These are phyloP conservation scores for Microchirus variegatus DNA, from an alignment of 2,797 vertebrate species.

Conservation along the genomic window DNA sequence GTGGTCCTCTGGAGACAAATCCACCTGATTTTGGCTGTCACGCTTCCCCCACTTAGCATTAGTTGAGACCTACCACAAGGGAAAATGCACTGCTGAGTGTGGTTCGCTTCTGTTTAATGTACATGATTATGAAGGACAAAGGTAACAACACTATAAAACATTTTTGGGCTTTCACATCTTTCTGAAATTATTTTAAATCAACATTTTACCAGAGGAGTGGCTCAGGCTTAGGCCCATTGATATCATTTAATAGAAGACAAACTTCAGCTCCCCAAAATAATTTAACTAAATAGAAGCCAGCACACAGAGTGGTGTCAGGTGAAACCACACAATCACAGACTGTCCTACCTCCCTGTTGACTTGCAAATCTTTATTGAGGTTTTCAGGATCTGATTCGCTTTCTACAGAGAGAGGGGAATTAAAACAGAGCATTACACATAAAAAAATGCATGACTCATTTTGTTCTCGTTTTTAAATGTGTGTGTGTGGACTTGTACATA, in stretches of 20 bases:
- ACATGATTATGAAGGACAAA: not conserved
- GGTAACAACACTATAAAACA: not conserved
- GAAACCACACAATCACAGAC: not conserved
- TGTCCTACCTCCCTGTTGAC: constrained; percentile 67
- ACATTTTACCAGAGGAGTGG: not conserved
- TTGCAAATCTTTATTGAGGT: constrained; percentile 45
- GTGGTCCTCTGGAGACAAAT: constrained; percentile 56
- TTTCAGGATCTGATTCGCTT: constrained; percentile 63
- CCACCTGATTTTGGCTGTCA: constrained; percentile 52
- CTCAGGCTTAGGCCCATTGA: constrained; percentile 14
- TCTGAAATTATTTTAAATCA: not conserved
- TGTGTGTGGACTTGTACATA: not conserved
- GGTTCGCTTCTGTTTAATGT: not conserved
- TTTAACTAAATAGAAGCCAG: constrained; percentile 10
- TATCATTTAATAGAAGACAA: constrained; percentile 15
- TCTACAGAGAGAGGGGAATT: constrained; percentile 52
- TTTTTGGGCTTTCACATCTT: not conserved
- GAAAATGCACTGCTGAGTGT: not conserved
- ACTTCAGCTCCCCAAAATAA: constrained; percentile 16
- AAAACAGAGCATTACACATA: not conserved
- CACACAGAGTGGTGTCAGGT: constrained; percentile 5
- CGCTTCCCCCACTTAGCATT: constrained; percentile 36
- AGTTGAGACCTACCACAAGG: constrained; percentile 34
- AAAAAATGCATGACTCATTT: not conserved
- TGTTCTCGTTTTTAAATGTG: not conserved